phyloP scores from a whole-genome alignment of 1,140 invertebrate genomes.

The Rhopalosiphum padi region DNA sequence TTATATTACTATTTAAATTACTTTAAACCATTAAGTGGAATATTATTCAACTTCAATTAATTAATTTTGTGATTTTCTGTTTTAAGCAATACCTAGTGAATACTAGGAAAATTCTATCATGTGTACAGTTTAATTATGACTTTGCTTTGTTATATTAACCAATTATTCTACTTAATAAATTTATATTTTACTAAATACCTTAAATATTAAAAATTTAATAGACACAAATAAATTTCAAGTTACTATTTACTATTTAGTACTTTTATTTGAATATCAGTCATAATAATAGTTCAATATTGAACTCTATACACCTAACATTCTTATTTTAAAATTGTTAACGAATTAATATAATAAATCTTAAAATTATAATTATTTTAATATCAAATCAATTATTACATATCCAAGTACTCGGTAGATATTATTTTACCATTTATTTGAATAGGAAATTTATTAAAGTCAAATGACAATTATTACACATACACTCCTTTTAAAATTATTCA shows the following conservation, averaged over 20 bases:
- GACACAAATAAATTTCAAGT: not conserved
- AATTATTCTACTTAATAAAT: not conserved
- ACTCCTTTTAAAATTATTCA: not conserved
- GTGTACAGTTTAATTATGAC: too few species aligned
- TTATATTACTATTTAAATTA: not conserved
- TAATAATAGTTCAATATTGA: not conserved
- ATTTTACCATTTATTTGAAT: conserved; percentile 15
- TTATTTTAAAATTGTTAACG: not conserved
- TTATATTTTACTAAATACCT: not conserved
- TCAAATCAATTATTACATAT: conserved; percentile 7
- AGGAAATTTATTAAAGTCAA: conserved; percentile 5
- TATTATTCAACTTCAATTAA: not conserved
- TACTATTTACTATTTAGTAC: conserved; percentile 10
- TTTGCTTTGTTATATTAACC: not conserved
- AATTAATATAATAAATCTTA: conserved; percentile 13
- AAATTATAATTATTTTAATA: conserved; percentile 3
- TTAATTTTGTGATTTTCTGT: not conserved
- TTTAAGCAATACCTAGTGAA: not conserved
- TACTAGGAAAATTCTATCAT: not conserved
- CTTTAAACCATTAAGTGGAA: not conserved
- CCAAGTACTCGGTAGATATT: conserved; percentile 6
- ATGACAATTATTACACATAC: not conserved
- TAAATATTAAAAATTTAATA: not conserved
- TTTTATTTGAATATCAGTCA: conserved; percentile 17
- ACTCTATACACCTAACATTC: not conserved